phyloP scores from a whole-genome alignment of 2,888 invertebrate genomes.

The Griposia aprilina region DNA sequence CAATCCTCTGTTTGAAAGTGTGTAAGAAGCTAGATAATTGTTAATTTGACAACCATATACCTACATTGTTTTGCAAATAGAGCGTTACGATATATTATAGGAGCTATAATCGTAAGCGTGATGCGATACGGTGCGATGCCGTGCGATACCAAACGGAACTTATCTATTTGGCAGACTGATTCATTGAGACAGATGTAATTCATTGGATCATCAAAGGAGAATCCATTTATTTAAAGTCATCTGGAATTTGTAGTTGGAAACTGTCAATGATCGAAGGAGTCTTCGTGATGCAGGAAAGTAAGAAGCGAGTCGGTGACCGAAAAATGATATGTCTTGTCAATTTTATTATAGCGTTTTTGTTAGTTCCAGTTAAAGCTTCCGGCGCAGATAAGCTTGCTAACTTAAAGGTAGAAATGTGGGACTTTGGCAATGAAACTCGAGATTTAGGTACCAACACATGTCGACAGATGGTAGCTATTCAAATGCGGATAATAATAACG shows the following conservation, averaged over 20 bases:
- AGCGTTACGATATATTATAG: conserved; percentile 1
- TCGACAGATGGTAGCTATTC: no score
- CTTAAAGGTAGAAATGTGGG: no score
- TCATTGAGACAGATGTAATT: background rate
- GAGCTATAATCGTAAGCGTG: conserved; percentile 8
- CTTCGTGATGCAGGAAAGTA: no score
- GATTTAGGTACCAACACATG: no score
- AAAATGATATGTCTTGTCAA: no score
- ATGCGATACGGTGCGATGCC: conserved; percentile 7
- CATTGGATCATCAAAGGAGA: background rate
- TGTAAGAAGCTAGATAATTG: no score
- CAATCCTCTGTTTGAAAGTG: background rate
- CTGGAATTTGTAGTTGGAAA: background rate
- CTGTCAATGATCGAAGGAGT: background rate
- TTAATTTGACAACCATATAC: conserved; percentile 22
- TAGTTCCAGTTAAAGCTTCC: no score
- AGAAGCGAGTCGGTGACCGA: no score
- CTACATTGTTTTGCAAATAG: conserved; percentile 16
- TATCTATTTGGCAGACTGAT: background rate
- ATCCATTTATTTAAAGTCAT: background rate
- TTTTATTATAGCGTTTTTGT: no score
- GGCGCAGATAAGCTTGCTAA: no score
- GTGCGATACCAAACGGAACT: conserved; percentile 13
- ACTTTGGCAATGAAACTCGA: no score
- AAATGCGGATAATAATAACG: no score